Conservation (phyloP, 1,140 invertebrate species). For the Monomorium pharaonis region DNA sequence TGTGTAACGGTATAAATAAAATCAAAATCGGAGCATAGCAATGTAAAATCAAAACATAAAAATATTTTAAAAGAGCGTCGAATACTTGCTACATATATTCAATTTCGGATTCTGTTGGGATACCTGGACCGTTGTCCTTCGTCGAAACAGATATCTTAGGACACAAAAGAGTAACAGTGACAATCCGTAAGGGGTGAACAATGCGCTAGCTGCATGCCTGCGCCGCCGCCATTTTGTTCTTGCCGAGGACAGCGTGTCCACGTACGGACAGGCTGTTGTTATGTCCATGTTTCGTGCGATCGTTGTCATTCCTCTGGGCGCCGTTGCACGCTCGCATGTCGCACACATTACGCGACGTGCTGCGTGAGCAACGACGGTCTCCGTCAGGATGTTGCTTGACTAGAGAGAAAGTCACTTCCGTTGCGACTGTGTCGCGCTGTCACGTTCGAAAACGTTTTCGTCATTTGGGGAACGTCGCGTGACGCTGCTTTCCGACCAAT, state of each 20-base stretch:
- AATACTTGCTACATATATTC: not conserved
- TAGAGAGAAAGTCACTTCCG: constrained; percentile 73
- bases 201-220: constrained; percentile 36
- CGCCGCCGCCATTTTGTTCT: constrained; percentile 64
- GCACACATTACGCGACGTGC: constrained; percentile 36
- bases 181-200: constrained; percentile 1
- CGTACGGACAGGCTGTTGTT: constrained; percentile 36
- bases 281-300: constrained; percentile 53
- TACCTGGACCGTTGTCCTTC: not conserved
- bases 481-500: not conserved
- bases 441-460: constrained; percentile 54
- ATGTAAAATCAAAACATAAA: not conserved
- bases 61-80: not conserved
- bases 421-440: constrained; percentile 31
- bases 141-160: not conserved
- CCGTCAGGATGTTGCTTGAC: constrained; percentile 42
- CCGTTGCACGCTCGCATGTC: constrained; percentile 29
- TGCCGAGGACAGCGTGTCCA: constrained; percentile 41
- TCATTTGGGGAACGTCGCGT: constrained; percentile 1
- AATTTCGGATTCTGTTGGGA: not conserved
- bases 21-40: no score
- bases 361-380: constrained; percentile 21
- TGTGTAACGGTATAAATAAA: not conserved
- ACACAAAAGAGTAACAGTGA: not conserved
- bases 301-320: constrained; percentile 26